Conservation (phyloP, 1,140 invertebrate species). For the Drosophila tsacasi region DNA sequence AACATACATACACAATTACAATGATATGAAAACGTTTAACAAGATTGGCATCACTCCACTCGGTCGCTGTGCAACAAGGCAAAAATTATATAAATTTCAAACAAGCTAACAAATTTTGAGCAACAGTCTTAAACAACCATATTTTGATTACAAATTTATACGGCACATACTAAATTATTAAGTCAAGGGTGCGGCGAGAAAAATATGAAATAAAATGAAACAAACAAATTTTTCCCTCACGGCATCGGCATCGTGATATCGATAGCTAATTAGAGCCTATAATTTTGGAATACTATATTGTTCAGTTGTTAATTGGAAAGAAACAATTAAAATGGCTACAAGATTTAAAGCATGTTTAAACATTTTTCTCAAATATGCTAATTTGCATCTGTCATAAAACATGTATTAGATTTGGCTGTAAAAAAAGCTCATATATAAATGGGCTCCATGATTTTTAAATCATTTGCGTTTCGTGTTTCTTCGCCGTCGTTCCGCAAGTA, state of each 20-base stretch:
- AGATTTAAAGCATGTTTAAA: no score
- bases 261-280: neutral
- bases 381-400: no score
- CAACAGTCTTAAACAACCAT: constrained; percentile 43
- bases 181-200: constrained; percentile 41
- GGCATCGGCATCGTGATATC: constrained; percentile 5
- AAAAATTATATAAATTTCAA: constrained; percentile 40
- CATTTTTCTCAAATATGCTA: neutral
- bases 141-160: constrained; percentile 55
- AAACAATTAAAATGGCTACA: neutral
- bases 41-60: constrained; percentile 24
- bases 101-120: constrained; percentile 26
- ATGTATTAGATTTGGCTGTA: no score
- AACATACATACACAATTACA: constrained; percentile 41
- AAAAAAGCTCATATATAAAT: no score
- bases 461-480: neutral
- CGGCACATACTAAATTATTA: constrained; percentile 54
- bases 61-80: constrained; percentile 4
- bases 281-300: neutral
- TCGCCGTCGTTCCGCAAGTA: neutral
- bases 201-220: constrained; percentile 1
- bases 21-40: constrained; percentile 24
- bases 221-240: neutral
- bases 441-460: neutral
- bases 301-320: no score